phyloP scores from a whole-genome alignment of 2,113 vertebrate genomes.

The Panthera leo region DNA sequence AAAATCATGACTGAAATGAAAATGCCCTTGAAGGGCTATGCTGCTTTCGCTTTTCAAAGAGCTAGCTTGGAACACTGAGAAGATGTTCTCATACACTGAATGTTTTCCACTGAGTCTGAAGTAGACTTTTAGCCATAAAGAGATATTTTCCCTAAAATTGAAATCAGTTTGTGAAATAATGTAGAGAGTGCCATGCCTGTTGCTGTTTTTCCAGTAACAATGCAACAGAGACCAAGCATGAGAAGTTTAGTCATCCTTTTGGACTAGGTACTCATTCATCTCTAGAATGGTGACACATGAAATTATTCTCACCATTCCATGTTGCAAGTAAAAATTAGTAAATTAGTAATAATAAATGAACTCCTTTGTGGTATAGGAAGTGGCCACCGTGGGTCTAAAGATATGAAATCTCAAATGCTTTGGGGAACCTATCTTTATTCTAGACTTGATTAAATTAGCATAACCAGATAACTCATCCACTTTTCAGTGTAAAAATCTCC shows the following conservation, averaged over 20 bases:
- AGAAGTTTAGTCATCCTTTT: neutral
- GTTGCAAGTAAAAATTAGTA: neutral
- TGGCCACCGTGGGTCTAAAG: neutral
- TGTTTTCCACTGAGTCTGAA: neutral
- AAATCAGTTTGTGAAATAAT: conserved; percentile 22
- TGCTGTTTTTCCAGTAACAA: neutral
- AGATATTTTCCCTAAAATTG: conserved; percentile 9
- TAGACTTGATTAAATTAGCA: neutral
- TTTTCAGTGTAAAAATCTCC: neutral
- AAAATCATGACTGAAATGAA: neutral
- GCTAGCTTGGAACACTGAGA: neutral
- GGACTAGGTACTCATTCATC: neutral
- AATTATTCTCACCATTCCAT: neutral
- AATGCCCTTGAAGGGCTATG: neutral
- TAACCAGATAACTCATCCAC: neutral
- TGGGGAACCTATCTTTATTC: neutral
- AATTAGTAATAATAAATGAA: neutral
- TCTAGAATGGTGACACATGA: neutral
- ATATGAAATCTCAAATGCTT: neutral
- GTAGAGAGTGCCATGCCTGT: neutral
- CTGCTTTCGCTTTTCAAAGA: neutral
- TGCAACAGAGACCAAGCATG: neutral
- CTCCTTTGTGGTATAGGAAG: neutral
- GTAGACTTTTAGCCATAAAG: conserved; percentile 24
- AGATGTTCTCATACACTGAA: neutral